phyloP scores from a whole-genome alignment of 2,113 vertebrate species.

The Nannospalax galili region DNA sequence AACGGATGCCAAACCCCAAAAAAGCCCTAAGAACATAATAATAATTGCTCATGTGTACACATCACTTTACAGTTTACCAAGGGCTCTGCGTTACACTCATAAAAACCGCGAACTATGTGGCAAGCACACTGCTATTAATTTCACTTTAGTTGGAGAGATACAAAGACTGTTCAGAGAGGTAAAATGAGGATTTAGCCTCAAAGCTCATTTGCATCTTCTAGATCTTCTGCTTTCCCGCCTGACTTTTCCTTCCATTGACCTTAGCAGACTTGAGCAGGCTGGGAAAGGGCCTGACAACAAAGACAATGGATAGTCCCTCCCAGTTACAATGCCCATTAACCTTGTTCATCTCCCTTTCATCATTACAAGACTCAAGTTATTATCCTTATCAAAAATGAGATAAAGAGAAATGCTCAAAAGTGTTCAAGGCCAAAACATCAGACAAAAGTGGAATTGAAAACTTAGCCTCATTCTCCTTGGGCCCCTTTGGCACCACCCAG shows the following conservation, averaged over 20 bases:
- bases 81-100: constrained; percentile 28
- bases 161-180: not conserved
- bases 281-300: not conserved
- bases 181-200: not conserved
- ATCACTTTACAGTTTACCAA: constrained; percentile 75
- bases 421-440: not conserved
- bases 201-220: not conserved
- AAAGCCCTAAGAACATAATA: constrained; percentile 70
- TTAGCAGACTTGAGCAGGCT: not conserved
- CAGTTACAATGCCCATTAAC: not conserved
- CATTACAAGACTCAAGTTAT: not conserved
- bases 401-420: not conserved
- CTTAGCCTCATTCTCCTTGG: not conserved
- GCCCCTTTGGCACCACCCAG: not conserved
- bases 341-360: not conserved
- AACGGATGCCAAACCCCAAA: constrained; percentile 74
- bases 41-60: constrained; percentile 74
- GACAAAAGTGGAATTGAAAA: not conserved
- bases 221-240: not conserved
- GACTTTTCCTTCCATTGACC: not conserved
- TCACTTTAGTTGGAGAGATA: constrained; percentile 34
- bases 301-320: not conserved
- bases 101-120: constrained; percentile 43
- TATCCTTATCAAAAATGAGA: not conserved
- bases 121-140: constrained; percentile 46